phyloP scores from a whole-genome alignment of 2,888 invertebrate species.

The Phortica magna region DNA sequence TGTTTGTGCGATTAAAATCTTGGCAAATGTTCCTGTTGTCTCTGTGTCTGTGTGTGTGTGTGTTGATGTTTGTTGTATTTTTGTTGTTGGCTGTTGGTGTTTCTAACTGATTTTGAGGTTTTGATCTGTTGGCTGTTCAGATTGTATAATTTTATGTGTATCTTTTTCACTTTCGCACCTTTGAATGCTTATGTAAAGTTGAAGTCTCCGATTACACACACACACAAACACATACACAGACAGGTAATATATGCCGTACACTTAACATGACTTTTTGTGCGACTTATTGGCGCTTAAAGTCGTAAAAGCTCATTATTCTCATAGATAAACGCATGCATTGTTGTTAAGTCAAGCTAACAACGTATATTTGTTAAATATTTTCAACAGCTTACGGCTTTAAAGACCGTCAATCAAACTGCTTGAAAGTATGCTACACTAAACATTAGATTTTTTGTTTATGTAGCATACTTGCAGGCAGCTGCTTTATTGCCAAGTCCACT shows the following conservation, averaged over 20 bases:
- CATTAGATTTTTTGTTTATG: too few relatives aligned
- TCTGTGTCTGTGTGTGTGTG: neutral
- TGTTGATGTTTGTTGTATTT: neutral
- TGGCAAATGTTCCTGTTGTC: slow-evolving; percentile 1
- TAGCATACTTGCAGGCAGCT: too few relatives aligned
- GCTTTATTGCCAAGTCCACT: too few relatives aligned
- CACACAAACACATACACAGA: too few relatives aligned
- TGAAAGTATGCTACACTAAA: too few relatives aligned
- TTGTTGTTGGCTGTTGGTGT: neutral
- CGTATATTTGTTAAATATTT: too few relatives aligned
- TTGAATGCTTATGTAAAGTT: neutral
- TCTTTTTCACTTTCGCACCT: neutral
- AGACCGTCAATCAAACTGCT: too few relatives aligned
- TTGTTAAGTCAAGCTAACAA: neutral
- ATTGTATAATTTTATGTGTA: neutral
- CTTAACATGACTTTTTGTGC: neutral
- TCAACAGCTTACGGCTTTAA: too few relatives aligned
- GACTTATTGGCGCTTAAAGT: neutral
- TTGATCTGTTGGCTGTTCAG: neutral
- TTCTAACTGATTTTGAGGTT: neutral
- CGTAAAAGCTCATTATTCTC: neutral
- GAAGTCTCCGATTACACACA: neutral
- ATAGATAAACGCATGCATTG: neutral
- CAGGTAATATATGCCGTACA: neutral
- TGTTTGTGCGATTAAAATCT: slow-evolving; percentile 20